Conservation (phyloP, 2,113 vertebrate species). For the Alethe castanea region DNA sequence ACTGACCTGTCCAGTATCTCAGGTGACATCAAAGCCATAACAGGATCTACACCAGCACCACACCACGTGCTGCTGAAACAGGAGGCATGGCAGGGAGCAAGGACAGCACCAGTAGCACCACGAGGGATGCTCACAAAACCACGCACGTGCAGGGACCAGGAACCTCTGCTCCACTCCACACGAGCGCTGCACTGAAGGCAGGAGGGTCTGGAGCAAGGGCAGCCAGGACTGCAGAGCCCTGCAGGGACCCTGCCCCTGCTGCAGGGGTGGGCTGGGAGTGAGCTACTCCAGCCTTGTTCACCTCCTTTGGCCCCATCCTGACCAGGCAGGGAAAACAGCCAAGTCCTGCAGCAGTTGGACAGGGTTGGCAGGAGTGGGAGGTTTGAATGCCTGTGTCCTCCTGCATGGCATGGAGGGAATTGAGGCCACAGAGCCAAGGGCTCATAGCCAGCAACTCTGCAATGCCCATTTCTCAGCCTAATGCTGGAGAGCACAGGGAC, state of each 20-base stretch:
- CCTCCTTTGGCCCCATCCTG: neutral
- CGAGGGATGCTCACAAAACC: neutral
- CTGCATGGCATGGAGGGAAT: rapidly evolving
- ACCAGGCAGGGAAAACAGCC: neutral
- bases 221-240: neutral
- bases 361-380: neutral
- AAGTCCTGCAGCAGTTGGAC: neutral
- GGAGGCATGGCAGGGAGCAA: neutral
- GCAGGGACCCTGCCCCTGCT: neutral
- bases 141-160: neutral
- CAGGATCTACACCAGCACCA: neutral
- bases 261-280: neutral
- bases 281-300: neutral
- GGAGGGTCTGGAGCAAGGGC: rapidly evolving
- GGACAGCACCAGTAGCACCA: neutral
- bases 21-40: neutral
- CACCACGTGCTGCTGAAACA: neutral
- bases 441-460: neutral
- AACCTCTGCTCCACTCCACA: rapidly evolving
- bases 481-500: neutral
- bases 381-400: neutral
- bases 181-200: rapidly evolving
- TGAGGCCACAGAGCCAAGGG: neutral
- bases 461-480: neutral
- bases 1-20: neutral